phyloP scores from a whole-genome alignment of 2,888 invertebrate genomes.

The Papilio elwesi region DNA sequence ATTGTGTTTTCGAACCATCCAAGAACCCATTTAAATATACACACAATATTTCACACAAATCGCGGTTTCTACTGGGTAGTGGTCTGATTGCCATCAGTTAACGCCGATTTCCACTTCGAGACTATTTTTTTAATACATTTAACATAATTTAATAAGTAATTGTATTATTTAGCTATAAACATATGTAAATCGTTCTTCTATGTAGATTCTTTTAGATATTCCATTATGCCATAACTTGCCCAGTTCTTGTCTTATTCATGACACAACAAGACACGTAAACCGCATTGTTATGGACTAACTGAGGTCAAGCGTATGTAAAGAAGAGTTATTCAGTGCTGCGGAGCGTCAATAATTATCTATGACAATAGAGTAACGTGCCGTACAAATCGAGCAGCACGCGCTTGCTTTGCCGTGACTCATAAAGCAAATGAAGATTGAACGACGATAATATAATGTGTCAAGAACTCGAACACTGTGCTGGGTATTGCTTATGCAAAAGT shows the following conservation, averaged over 20 bases:
- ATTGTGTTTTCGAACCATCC: no score
- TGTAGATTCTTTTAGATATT: neutral
- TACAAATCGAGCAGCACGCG: constrained; percentile 1
- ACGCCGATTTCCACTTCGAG: no score
- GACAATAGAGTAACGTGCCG: constrained; percentile 9
- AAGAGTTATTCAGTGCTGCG: neutral
- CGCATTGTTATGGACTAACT: neutral
- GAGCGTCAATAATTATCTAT: constrained; percentile 12
- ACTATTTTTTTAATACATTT: neutral
- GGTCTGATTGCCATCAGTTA: no score
- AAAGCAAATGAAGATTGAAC: neutral
- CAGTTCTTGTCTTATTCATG: neutral
- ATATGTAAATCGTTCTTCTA: neutral
- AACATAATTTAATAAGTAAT: neutral
- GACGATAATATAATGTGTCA: neutral
- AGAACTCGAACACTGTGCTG: neutral
- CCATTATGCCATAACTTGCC: no score
- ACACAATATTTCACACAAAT: no score
- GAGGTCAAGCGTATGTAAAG: neutral
- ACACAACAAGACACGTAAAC: neutral
- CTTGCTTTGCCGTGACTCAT: constrained; percentile 15
- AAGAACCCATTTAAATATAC: no score
- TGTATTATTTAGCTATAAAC: neutral
- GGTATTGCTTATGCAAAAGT: neutral
- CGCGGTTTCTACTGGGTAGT: no score